Conservation (phyloP, 1,140 invertebrate species). For the Theocolax elegans region DNA sequence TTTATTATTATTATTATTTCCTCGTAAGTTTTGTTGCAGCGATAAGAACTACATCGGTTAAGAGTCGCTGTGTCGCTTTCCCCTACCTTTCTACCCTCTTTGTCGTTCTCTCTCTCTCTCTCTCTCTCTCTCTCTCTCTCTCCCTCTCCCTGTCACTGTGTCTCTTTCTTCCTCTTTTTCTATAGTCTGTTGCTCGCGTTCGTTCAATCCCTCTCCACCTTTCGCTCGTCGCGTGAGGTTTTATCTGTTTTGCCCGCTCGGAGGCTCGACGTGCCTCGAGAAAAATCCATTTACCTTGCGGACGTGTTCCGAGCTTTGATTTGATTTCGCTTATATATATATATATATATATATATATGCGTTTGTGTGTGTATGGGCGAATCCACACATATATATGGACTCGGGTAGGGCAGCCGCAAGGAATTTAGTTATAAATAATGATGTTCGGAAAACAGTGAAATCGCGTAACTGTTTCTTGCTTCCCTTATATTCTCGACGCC, state of each 20-base stretch:
- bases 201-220: not conserved
- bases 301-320: constrained; percentile 26
- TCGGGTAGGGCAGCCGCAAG: too few species aligned
- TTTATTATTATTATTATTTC: not conserved
- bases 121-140: too few species aligned
- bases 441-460: not conserved
- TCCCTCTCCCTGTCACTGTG: too few species aligned
- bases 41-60: constrained; percentile 34
- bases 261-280: not conserved
- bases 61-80: not conserved
- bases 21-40: constrained; percentile 23
- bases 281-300: constrained; percentile 31
- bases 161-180: too few species aligned
- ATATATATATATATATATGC: not conserved
- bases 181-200: not conserved
- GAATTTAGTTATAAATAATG: constrained; percentile 1
- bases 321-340: constrained; percentile 9
- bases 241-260: constrained; percentile 17
- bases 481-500: too few species aligned
- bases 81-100: too few species aligned
- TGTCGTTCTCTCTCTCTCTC: too few species aligned
- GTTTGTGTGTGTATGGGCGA: too few species aligned
- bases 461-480: too few species aligned
- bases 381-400: too few species aligned
- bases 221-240: constrained; percentile 19